Evolutionary conservation across 1,140 invertebrate genomes (phyloP).

Genomic region (Diorhabda elongata): DNA sequence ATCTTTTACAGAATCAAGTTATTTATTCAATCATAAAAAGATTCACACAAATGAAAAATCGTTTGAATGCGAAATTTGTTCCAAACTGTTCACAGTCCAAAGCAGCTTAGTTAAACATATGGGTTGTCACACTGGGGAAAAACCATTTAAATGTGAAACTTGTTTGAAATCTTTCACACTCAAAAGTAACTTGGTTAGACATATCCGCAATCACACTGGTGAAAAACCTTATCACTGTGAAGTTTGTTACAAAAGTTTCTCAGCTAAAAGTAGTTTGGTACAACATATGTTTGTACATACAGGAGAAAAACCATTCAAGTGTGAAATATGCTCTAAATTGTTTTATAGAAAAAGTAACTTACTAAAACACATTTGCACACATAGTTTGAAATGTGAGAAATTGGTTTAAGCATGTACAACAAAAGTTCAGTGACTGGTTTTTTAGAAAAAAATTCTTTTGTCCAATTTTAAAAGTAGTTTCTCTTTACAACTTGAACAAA

Average conservation of each 20-base stretch:
- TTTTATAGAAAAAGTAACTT: conserved; percentile 47
- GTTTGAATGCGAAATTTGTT: conserved; percentile 63
- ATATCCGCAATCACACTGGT: conserved; percentile 58
- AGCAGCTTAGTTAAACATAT: conserved; percentile 34
- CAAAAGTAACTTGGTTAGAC: conserved; percentile 14
- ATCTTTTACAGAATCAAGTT: conserved; percentile 56
- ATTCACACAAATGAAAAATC: conserved; percentile 72
- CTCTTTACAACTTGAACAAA: too few species aligned
- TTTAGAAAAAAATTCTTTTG: too few species aligned
- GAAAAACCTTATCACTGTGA: conserved; percentile 67
- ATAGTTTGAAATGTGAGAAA: conserved; percentile 53
- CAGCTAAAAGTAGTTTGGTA: conserved; percentile 54
- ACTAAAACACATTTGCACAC: conserved; percentile 58
- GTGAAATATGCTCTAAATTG: conserved; percentile 20
- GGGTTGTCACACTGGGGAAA: too few species aligned
- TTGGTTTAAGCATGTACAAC: background rate
- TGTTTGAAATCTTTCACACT: too few species aligned
- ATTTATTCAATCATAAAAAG: conserved; percentile 65
- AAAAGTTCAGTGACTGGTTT: too few species aligned
- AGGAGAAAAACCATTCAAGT: conserved; percentile 49
- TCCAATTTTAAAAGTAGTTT: too few species aligned
- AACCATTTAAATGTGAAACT: too few species aligned
- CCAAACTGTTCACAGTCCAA: conserved; percentile 58
- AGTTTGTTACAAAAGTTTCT: conserved; percentile 62
- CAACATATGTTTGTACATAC: conserved; percentile 59